phyloP scores from a whole-genome alignment of 2,888 invertebrate species.

The Troilus luridus region DNA sequence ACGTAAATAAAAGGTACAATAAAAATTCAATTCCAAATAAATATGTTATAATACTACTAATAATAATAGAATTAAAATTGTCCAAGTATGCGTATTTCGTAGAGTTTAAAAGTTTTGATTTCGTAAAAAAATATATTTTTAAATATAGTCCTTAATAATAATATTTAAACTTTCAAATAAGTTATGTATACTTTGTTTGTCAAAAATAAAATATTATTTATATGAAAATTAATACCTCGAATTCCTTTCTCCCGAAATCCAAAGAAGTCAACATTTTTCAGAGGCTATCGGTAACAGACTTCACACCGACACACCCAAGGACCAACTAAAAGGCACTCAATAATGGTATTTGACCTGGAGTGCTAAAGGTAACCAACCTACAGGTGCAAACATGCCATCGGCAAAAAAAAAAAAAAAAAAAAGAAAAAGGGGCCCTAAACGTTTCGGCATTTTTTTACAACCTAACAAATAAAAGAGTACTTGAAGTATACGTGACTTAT shows the following conservation, averaged over 20 bases:
- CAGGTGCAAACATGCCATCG: not conserved
- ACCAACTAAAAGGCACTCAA: slow-evolving; percentile 4
- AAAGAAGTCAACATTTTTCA: not conserved
- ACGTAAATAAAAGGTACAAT: not conserved
- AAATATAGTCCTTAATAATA: too few relatives aligned
- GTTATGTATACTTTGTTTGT: too few relatives aligned
- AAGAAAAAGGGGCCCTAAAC: not conserved
- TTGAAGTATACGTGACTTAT: too few relatives aligned
- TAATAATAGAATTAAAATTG: too few relatives aligned
- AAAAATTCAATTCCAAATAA: too few relatives aligned
- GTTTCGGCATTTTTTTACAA: slow-evolving; percentile 13
- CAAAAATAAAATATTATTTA: not conserved
- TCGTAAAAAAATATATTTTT: too few relatives aligned
- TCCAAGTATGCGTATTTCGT: too few relatives aligned
- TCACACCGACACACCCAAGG: not conserved
- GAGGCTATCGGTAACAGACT: not conserved
- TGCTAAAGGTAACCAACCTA: slow-evolving; percentile 24
- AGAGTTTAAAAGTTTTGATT: too few relatives aligned
- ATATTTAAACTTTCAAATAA: too few relatives aligned
- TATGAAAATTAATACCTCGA: not conserved
- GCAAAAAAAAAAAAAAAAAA: slow-evolving; percentile 31
- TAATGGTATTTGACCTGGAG: slow-evolving; percentile 34
- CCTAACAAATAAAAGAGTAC: not conserved
- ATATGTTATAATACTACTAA: too few relatives aligned
- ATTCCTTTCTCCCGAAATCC: not conserved